Conservation (phyloP, 1,140 invertebrate genomes). For the Drosophila busckii region DNA sequence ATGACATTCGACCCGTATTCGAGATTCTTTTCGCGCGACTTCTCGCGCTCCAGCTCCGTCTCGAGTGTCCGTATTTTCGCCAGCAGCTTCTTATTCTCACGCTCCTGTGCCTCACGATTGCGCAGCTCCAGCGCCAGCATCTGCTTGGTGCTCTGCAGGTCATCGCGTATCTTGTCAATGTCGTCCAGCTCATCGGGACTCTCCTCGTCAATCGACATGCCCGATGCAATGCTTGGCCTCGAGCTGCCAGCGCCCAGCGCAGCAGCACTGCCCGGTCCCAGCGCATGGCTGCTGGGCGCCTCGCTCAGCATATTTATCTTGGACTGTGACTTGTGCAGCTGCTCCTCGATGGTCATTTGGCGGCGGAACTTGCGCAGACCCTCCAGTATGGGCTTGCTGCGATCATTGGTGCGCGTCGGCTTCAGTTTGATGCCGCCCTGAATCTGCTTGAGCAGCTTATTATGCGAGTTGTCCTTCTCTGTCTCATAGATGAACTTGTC, state of each 20-base stretch:
- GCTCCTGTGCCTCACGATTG: slow-evolving; percentile 90
- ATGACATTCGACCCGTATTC: slow-evolving; percentile 80
- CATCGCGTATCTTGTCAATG: slow-evolving; percentile 93
- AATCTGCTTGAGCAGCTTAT: slow-evolving; percentile 90
- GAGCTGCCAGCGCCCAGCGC: slow-evolving; percentile 80
- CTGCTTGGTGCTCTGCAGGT: slow-evolving; percentile 94
- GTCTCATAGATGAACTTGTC: slow-evolving; percentile 93
- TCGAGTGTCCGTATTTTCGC: slow-evolving; percentile 88
- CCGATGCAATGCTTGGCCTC: slow-evolving; percentile 58
- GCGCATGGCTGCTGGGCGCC: slow-evolving; percentile 79
- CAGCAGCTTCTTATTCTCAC: slow-evolving; percentile 90
- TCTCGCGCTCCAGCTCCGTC: slow-evolving; percentile 86
- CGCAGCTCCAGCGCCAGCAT: slow-evolving; percentile 91
- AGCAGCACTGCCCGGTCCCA: slow-evolving; percentile 36
- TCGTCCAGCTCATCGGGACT: slow-evolving; percentile 92
- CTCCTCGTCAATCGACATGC: slow-evolving; percentile 79
- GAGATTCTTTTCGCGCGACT: slow-evolving; percentile 82
- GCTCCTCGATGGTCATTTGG: slow-evolving; percentile 93
- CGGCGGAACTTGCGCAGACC: slow-evolving; percentile 91
- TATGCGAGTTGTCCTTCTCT: slow-evolving; percentile 90
- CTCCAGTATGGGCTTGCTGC: slow-evolving; percentile 90
- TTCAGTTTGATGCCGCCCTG: slow-evolving; percentile 88
- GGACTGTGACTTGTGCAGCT: slow-evolving; percentile 88
- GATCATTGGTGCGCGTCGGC: slow-evolving; percentile 89
- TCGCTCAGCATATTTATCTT: slow-evolving; percentile 80